Conservation (phyloP, 2,797 vertebrate species). For the Hippocampus kuda region DNA sequence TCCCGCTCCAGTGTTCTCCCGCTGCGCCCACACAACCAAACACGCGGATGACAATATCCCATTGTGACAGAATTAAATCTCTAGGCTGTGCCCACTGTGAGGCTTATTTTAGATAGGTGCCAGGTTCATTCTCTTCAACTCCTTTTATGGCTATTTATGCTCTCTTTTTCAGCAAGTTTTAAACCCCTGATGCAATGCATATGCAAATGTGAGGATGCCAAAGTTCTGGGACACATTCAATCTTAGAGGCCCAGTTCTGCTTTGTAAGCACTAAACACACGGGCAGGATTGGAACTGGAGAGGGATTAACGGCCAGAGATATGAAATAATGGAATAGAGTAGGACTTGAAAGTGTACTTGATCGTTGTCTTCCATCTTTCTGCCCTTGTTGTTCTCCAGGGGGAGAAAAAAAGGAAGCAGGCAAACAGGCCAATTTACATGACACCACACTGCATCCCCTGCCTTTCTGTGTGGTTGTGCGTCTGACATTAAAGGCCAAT, state of each 20-base stretch:
- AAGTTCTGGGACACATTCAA: slow-evolving; percentile 49
- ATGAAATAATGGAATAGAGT: slow-evolving; percentile 58
- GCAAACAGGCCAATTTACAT: slow-evolving; percentile 34
- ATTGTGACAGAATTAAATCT: slow-evolving; percentile 42
- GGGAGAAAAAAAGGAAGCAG: slow-evolving; percentile 28
- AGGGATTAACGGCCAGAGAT: slow-evolving; percentile 57
- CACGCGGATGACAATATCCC: slow-evolving; percentile 37
- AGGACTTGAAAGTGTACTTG: slow-evolving; percentile 57
- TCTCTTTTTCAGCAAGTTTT: slow-evolving; percentile 46
- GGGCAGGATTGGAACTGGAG: slow-evolving; percentile 50
- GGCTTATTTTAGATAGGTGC: slow-evolving; percentile 35
- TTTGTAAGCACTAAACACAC: slow-evolving; percentile 61
- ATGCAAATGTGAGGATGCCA: slow-evolving; percentile 58
- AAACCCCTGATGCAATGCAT: slow-evolving; percentile 51
- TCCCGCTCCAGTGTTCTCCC: slow-evolving; percentile 32
- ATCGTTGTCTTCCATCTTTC: slow-evolving; percentile 56
- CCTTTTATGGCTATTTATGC: slow-evolving; percentile 53
- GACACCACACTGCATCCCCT: slow-evolving; percentile 15
- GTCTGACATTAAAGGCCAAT: background rate
- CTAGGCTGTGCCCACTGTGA: slow-evolving; percentile 27
- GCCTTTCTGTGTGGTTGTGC: slow-evolving; percentile 1
- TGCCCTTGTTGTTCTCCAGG: slow-evolving; percentile 49
- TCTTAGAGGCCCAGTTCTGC: slow-evolving; percentile 51
- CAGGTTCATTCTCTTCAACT: slow-evolving; percentile 51
- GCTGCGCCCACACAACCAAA: slow-evolving; percentile 31